Conservation (phyloP, 1,140 invertebrate species). For the Lasioglossum baleicum region DNA sequence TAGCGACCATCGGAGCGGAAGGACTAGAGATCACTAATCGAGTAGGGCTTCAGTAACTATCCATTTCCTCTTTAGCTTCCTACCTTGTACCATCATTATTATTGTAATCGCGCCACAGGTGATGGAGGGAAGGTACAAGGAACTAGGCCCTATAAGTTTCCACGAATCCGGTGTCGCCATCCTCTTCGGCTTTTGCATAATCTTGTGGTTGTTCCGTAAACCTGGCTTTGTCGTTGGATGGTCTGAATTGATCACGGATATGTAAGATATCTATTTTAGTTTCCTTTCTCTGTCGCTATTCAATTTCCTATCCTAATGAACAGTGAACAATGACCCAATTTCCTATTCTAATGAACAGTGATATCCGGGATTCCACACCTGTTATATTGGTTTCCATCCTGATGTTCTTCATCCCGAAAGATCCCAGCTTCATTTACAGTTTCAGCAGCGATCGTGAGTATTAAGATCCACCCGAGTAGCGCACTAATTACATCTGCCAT, state of each 20-base stretch:
- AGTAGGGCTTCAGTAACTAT: slow-evolving; percentile 64
- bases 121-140: slow-evolving; percentile 86
- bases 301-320: background rate
- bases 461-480: no score
- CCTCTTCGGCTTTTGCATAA: slow-evolving; percentile 88
- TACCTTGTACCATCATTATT: background rate
- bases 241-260: slow-evolving; percentile 82
- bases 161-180: slow-evolving; percentile 87
- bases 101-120: slow-evolving; percentile 38
- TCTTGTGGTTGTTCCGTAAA: slow-evolving; percentile 91
- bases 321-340: background rate
- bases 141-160: slow-evolving; percentile 88
- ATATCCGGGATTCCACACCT: slow-evolving; percentile 88
- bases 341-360: slow-evolving; percentile 71
- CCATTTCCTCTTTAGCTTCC: background rate
- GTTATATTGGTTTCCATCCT: slow-evolving; percentile 88
- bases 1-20: slow-evolving; percentile 80
- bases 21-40: slow-evolving; percentile 83
- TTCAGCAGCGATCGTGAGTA: slow-evolving; percentile 76
- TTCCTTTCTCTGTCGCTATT: no score
- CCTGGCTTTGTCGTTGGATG: slow-evolving; percentile 90
- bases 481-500: no score
- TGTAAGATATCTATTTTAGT: slow-evolving; percentile 69
- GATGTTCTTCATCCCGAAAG: slow-evolving; percentile 89
- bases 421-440: slow-evolving; percentile 84